A percentile compares a stretch with the other conserved stretches of the same genome.
phyloP scores from a whole-genome alignment of 2,797 vertebrate species.

The Anguilla megastoma region DNA sequence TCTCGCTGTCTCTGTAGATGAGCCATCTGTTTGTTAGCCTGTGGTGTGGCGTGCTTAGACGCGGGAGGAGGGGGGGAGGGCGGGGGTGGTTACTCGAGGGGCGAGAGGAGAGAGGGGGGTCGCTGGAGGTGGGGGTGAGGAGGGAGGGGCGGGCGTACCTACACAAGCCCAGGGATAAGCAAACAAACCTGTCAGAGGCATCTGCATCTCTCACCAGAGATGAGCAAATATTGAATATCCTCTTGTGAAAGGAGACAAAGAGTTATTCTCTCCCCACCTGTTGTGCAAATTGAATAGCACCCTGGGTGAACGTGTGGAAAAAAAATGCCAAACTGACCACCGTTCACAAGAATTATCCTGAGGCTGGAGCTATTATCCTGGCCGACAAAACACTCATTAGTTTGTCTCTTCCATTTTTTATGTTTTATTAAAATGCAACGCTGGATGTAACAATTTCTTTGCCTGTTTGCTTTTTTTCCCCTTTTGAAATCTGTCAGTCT shows the following conservation, averaged over 20 bases:
- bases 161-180: slow-evolving; percentile 34
- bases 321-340: slow-evolving; percentile 46
- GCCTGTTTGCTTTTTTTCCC: slow-evolving; percentile 24
- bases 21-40: slow-evolving; percentile 78
- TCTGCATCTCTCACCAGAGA: slow-evolving; percentile 40
- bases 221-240: slow-evolving; percentile 47
- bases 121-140: slow-evolving; percentile 37
- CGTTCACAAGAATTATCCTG: slow-evolving; percentile 16
- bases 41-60: slow-evolving; percentile 70
- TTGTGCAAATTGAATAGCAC: slow-evolving; percentile 43
- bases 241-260: slow-evolving; percentile 44
- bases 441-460: slow-evolving; percentile 34
- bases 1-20: slow-evolving; percentile 71
- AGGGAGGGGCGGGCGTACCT: slow-evolving; percentile 25
- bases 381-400: slow-evolving; percentile 18
- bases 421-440: slow-evolving; percentile 35
- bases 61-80: slow-evolving; percentile 47
- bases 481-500: slow-evolving; percentile 46
- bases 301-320: slow-evolving; percentile 46
- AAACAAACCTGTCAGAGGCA: slow-evolving; percentile 41
- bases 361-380: slow-evolving; percentile 25
- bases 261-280: slow-evolving; percentile 50
- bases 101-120: slow-evolving; percentile 41
- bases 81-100: slow-evolving; percentile 39
- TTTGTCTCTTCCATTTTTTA: slow-evolving; percentile 25